Percentiles rank a stretch among this genome's conserved stretches.
phyloP scores from a whole-genome alignment of 2,888 invertebrate species.

The Sarcophaga subvicina region DNA sequence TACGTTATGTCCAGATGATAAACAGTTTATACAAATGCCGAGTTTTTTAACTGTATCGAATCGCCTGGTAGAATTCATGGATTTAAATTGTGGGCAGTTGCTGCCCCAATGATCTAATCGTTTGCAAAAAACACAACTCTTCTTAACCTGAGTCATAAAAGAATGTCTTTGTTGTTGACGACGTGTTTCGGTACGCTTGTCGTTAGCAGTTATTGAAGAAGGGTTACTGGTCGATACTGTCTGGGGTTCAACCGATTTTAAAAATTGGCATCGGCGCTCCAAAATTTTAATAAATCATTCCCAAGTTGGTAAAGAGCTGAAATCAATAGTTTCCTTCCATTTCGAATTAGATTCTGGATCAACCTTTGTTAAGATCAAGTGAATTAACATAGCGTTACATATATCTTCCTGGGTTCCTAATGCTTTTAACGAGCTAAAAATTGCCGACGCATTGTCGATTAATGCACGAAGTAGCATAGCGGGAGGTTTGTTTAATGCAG shows the following conservation, averaged over 20 bases:
- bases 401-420: slow-evolving; percentile 34
- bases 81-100: not conserved
- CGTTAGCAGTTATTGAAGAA: not conserved
- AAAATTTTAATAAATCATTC: slow-evolving; percentile 39
- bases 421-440: slow-evolving; percentile 50
- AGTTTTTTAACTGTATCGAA: not conserved
- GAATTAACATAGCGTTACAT: slow-evolving; percentile 57
- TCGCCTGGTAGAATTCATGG: too few species aligned
- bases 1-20: slow-evolving; percentile 2
- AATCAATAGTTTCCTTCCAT: slow-evolving; percentile 63
- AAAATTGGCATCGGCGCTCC: slow-evolving; percentile 55
- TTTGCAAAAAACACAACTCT: slow-evolving; percentile 31
- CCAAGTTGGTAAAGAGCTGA: slow-evolving; percentile 48
- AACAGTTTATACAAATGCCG: slow-evolving; percentile 30
- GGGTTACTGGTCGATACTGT: slow-evolving; percentile 10
- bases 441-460: slow-evolving; percentile 46
- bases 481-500: slow-evolving; percentile 29
- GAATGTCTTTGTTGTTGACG: slow-evolving; percentile 22
- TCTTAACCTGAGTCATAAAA: slow-evolving; percentile 13
- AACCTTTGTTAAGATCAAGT: slow-evolving; percentile 57
- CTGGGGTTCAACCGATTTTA: slow-evolving; percentile 45
- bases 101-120: slow-evolving; percentile 35
- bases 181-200: slow-evolving; percentile 19
- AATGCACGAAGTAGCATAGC: slow-evolving; percentile 35
- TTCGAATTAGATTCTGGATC: slow-evolving; percentile 55